Conservation (phyloP, 1,140 invertebrate species). For the Oreohelix idahoensis region DNA sequence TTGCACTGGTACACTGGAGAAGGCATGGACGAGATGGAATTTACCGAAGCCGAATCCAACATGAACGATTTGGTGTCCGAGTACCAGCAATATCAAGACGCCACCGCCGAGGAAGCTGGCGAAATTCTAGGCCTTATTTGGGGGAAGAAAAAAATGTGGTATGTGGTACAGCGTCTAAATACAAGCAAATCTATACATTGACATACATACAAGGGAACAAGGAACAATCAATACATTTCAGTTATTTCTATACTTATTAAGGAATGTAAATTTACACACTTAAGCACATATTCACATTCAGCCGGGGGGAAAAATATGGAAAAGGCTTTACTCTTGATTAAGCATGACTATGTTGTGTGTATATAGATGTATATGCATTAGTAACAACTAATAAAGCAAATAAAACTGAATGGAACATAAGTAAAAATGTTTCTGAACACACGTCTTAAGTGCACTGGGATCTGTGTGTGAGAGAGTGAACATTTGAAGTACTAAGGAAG, state of each 20-base stretch:
- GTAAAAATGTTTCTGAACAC: neutral
- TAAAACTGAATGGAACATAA: neutral
- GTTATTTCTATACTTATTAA: no score
- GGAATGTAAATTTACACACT: no score
- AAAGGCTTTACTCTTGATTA: no score
- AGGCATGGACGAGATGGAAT: constrained; percentile 32
- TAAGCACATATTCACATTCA: no score
- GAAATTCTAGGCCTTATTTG: neutral
- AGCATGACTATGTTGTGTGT: no score
- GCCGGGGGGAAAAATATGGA: no score
- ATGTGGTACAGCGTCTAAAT: no score
- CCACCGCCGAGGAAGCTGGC: constrained; percentile 67
- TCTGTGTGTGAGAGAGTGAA: neutral
- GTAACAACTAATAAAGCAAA: neutral
- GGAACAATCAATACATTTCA: no score
- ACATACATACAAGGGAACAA: no score
- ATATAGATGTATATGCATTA: no score
- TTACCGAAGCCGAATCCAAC: constrained; percentile 25
- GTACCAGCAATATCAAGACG: constrained; percentile 70
- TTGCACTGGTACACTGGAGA: constrained; percentile 56
- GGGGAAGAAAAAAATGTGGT: neutral
- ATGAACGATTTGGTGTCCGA: constrained; percentile 27
- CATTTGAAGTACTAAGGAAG: neutral
- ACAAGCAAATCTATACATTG: no score
- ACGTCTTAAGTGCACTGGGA: neutral